Conservation (phyloP, 2,113 vertebrate genomes). For the Chloebia gouldiae region DNA sequence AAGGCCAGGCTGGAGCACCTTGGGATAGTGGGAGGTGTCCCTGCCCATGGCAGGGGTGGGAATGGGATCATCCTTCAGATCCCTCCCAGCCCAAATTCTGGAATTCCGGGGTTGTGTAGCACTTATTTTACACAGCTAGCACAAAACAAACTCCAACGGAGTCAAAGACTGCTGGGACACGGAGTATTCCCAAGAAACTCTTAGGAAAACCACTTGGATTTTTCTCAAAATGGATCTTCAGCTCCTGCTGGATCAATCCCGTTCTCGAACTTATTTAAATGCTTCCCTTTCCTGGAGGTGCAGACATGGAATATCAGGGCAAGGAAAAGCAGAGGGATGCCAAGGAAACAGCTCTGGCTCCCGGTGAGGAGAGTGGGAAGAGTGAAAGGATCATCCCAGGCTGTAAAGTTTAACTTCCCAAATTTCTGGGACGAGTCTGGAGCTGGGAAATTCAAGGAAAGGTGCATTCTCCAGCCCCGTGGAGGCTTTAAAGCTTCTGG, state of each 20-base stretch:
- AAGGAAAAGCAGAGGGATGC: background rate
- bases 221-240: background rate
- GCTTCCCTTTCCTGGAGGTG: background rate
- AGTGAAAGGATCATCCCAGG: too few relatives aligned
- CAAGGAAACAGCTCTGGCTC: background rate
- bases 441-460: background rate
- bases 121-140: fast-evolving
- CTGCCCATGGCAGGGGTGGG: background rate
- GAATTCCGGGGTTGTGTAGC: background rate
- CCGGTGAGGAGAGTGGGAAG: background rate
- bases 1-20: fast-evolving
- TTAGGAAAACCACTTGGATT: background rate
- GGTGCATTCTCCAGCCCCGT: fast-evolving
- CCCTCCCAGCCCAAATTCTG: too few relatives aligned
- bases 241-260: background rate
- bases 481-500: background rate
- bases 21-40: background rate
- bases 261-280: fast-evolving
- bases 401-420: fast-evolving
- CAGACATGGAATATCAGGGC: background rate
- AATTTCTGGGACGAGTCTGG: background rate
- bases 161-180: fast-evolving
- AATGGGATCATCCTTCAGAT: background rate
- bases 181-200: background rate
- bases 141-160: fast-evolving